phyloP scores from a whole-genome alignment of 2,113 vertebrate species.

The Passer domesticus region DNA sequence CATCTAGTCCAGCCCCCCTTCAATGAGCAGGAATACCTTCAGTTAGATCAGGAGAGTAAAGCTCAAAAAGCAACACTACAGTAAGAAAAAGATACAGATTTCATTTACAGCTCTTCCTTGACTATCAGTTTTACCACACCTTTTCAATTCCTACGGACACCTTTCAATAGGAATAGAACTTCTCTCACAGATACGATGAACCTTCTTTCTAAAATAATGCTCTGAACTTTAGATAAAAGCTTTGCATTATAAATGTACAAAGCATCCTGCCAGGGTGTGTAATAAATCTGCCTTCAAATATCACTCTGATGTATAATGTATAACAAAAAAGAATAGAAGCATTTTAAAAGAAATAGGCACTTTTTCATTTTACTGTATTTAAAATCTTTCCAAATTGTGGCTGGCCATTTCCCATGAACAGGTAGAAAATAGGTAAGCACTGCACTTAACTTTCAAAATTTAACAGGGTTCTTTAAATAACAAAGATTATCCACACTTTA shows the following conservation, averaged over 20 bases:
- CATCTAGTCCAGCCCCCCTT: not conserved
- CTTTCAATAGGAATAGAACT: slow-evolving; percentile 11
- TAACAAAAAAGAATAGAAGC: slow-evolving; percentile 63
- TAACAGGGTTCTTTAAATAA: slow-evolving; percentile 15
- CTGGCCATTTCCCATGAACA: slow-evolving; percentile 11
- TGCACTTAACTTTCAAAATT: slow-evolving; percentile 36
- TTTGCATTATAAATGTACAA: slow-evolving; percentile 76
- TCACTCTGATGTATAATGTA: slow-evolving; percentile 72
- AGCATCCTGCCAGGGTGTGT: slow-evolving; percentile 62
- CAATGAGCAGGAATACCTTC: not conserved
- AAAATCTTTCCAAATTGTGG: slow-evolving; percentile 32
- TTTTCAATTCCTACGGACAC: not conserved
- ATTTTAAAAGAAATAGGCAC: slow-evolving; percentile 57
- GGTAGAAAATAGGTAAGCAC: not conserved
- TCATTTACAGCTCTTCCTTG: not conserved
- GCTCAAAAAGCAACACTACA: not conserved
- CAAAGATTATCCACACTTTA: not conserved
- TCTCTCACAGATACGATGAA: slow-evolving; percentile 25
- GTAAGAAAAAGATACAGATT: not conserved
- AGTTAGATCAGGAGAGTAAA: not conserved
- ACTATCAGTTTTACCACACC: not conserved
- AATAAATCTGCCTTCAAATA: slow-evolving; percentile 73
- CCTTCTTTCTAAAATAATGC: slow-evolving; percentile 69
- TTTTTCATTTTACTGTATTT: not conserved
- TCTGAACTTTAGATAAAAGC: slow-evolving; percentile 75